A percentile compares a stretch with the other conserved stretches of the same genome.
Conservation (phyloP, 2,113 vertebrate species). For the Tragulus kanchil region DNA sequence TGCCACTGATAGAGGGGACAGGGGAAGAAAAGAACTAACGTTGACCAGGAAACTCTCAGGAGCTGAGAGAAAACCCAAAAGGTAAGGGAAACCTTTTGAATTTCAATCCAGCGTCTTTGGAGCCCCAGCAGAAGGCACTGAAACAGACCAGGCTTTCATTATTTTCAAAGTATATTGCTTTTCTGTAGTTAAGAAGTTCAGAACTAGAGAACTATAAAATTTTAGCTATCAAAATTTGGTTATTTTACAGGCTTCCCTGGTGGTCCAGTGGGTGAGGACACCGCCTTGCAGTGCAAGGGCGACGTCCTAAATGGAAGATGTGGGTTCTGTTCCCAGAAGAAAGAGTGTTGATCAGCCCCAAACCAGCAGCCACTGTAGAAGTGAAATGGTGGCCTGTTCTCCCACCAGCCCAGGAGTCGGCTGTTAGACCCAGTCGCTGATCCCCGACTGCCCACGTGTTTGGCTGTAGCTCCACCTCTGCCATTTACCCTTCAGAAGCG, state of each 20-base stretch:
- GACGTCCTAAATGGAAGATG: neutral
- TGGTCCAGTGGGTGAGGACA: no score
- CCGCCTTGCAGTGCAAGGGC: no score
- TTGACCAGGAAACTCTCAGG: neutral
- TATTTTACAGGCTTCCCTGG: slow-evolving; percentile 7
- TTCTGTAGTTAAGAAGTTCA: slow-evolving; percentile 40
- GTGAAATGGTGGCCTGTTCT: neutral
- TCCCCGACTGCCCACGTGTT: no score
- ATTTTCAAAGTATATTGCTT: slow-evolving; percentile 21
- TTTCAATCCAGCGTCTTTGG: slow-evolving; percentile 67
- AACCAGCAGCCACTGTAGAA: neutral
- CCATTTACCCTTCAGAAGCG: neutral
- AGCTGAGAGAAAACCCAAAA: slow-evolving; percentile 51
- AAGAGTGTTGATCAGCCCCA: neutral
- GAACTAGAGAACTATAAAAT: neutral
- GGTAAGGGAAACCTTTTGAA: slow-evolving; percentile 55
- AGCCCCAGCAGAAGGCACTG: neutral
- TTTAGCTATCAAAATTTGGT: slow-evolving; percentile 12
- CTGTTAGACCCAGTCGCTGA: neutral
- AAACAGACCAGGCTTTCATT: slow-evolving; percentile 25
- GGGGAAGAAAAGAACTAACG: slow-evolving; percentile 58
- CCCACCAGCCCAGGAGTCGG: neutral
- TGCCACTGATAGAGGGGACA: slow-evolving; percentile 69
- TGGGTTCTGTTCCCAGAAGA: neutral
- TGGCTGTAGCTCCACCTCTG: neutral